A percentile compares a stretch with the other conserved stretches of the same genome.
These are phyloP conservation scores for Hydrocynus forskahlii DNA, from an alignment of 2,797 vertebrate genomes.

Conservation along the genomic window DNA sequence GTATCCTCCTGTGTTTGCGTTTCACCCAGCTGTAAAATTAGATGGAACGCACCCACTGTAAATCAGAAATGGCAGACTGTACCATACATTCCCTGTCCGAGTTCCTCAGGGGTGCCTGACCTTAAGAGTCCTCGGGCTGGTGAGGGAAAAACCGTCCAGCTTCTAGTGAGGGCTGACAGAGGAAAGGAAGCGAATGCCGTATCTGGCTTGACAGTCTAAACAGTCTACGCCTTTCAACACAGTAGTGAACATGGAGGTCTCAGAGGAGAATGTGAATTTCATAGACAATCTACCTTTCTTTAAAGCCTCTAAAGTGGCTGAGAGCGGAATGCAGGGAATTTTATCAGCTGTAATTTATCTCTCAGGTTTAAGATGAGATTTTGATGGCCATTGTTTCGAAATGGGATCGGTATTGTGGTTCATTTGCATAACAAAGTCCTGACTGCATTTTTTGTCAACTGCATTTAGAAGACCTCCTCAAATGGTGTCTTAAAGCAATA, in stretches of 20 bases:
- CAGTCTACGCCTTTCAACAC: conserved; percentile 14
- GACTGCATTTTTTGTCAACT: too few species aligned
- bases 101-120: conserved; percentile 40
- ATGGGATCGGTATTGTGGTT: not conserved
- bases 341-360: not conserved
- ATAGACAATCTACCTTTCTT: not conserved
- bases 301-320: not conserved
- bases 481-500: too few species aligned
- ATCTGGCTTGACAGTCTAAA: conserved; percentile 41
- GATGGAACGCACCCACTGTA: conserved; percentile 74
- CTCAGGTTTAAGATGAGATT: not conserved
- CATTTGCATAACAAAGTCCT: too few species aligned
- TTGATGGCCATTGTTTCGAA: not conserved
- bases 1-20: conserved; percentile 70
- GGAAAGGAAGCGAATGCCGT: conserved; percentile 22
- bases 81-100: conserved; percentile 28
- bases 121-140: conserved; percentile 49
- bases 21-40: conserved; percentile 79
- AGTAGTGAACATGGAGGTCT: conserved; percentile 17
- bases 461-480: too few species aligned
- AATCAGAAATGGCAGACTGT: conserved; percentile 70
- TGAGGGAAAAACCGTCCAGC: conserved; percentile 18
- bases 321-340: conserved; percentile 2
- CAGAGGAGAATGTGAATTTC: conserved; percentile 1
- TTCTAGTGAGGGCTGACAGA: conserved; percentile 26